Conservation (phyloP, 2,113 vertebrate species). For the Aix galericulata region DNA sequence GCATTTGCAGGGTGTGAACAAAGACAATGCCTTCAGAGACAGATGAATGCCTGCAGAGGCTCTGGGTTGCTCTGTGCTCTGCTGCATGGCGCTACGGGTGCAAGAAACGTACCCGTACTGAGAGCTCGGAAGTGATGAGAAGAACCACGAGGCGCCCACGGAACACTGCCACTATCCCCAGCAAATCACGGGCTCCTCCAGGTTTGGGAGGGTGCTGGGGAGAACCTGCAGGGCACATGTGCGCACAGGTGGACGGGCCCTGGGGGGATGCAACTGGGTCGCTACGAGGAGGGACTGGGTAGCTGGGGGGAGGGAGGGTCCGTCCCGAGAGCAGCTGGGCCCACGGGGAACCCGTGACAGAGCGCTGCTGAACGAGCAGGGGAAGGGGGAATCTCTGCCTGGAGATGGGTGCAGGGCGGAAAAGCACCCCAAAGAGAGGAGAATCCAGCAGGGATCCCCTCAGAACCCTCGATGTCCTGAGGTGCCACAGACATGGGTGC, state of each 20-base stretch:
- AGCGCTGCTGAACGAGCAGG: rapidly evolving
- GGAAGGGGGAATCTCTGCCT: not conserved
- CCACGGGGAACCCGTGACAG: rapidly evolving
- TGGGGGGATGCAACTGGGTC: not conserved
- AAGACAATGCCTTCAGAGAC: not conserved
- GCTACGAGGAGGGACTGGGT: not conserved
- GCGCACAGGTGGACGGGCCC: not conserved
- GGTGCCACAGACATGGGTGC: not conserved
- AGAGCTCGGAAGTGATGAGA: not conserved
- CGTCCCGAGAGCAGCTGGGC: not conserved
- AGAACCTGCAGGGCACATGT: not conserved
- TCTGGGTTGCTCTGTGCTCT: no score
- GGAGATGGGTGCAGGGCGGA: not conserved
- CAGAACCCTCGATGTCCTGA: not conserved
- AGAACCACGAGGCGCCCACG: no score
- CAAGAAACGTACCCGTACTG: not conserved
- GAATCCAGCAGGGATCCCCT: not conserved
- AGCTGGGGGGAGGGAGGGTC: no score
- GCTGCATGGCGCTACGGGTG: rapidly evolving
- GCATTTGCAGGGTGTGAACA: not conserved
- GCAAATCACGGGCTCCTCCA: not conserved
- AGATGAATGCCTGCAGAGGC: rapidly evolving
- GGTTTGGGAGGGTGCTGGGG: not conserved
- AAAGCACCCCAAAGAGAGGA: not conserved
- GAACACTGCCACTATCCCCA: not conserved